phyloP scores from a whole-genome alignment of 30 jellyfish, hydroid and myxozoan species.

The Turritopsis rubra region DNA sequence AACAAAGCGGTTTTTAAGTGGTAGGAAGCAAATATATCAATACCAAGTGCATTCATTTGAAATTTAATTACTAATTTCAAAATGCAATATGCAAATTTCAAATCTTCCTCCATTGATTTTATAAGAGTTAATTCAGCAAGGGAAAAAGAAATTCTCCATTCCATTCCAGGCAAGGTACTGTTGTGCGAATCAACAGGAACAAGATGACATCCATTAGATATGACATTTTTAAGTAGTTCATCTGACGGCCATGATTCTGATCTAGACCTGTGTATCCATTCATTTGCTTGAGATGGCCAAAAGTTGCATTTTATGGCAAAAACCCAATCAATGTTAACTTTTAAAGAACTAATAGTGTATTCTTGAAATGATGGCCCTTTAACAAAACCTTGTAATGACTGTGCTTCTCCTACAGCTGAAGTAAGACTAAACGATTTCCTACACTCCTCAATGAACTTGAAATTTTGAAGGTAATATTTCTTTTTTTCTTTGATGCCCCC shows the following conservation, averaged over 20 bases:
- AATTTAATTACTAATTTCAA: background rate
- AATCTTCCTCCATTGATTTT: background rate
- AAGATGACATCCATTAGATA: background rate
- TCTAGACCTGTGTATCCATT: background rate
- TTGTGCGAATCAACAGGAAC: background rate
- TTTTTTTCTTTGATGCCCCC: background rate
- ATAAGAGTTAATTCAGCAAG: background rate
- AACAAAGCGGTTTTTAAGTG: background rate
- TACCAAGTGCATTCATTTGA: background rate
- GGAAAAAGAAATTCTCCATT: background rate
- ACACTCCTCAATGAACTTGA: background rate
- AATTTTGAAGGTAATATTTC: background rate
- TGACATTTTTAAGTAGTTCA: background rate
- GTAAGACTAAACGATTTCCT: background rate
- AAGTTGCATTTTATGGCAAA: background rate
- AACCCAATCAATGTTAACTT: background rate
- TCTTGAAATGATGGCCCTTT: background rate
- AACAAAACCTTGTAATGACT: background rate
- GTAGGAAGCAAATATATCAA: background rate
- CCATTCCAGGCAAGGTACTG: background rate
- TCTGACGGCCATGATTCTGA: background rate
- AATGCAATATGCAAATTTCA: background rate
- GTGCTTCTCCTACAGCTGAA: background rate
- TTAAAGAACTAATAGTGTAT: background rate
- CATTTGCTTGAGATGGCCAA: background rate